These are phyloP conservation scores for Ctenopoma kingsleyae DNA, from an alignment of 2,797 vertebrate species.

Conservation along the genomic window DNA sequence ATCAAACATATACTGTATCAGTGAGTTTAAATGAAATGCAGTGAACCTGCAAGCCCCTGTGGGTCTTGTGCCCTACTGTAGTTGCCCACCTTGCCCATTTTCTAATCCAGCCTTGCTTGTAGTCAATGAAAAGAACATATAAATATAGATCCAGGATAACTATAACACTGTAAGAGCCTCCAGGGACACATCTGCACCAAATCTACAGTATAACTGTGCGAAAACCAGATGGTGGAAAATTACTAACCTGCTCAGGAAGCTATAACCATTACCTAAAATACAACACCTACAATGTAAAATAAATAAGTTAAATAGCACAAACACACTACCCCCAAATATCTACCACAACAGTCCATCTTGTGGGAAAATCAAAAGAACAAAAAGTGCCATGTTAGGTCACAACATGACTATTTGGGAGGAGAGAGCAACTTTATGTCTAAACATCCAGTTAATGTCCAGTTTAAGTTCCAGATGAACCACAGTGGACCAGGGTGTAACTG, in stretches of 20 bases:
- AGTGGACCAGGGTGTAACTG: conserved; percentile 42
- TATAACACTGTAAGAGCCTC: not conserved
- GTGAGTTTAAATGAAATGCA: not conserved
- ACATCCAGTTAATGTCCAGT: conserved; percentile 41
- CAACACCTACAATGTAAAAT: not conserved
- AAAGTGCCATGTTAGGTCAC: conserved; percentile 3
- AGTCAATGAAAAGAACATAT: not conserved
- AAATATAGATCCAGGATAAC: not conserved
- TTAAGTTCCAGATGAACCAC: conserved; percentile 49
- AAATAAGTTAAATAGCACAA: not conserved
- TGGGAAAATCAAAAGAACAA: not conserved
- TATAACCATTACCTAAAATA: not conserved
- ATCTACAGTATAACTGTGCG: not conserved
- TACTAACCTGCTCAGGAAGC: not conserved
- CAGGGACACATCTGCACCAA: not conserved
- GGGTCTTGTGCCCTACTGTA: not conserved
- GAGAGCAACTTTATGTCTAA: conserved; percentile 5
- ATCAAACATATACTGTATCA: no score
- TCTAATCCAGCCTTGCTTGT: not conserved
- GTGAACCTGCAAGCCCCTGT: not conserved
- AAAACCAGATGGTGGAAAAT: not conserved
- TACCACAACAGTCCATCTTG: not conserved
- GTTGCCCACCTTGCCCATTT: not conserved
- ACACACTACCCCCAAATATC: not conserved
- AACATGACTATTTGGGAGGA: not conserved